Evolutionary conservation across 2,113 vertebrate species (phyloP).

Genomic region (Scalopus aquaticus): DNA sequence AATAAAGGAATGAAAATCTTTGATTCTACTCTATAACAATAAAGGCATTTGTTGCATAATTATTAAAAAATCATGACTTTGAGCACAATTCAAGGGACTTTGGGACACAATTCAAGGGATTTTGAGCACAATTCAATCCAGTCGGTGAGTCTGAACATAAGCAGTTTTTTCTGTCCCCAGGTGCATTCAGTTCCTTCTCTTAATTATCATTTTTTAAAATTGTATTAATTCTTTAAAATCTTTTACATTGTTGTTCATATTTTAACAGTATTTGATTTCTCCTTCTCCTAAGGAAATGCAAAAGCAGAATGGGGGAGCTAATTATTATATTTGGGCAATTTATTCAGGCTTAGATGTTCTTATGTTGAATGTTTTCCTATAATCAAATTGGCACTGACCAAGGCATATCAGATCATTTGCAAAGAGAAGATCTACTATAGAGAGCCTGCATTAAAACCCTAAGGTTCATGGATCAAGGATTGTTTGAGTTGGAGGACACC

Average conservation of each 20-base stretch:
- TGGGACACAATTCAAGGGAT: neutral
- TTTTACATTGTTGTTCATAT: too few relatives aligned
- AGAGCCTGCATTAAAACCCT: neutral
- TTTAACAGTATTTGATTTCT: too few relatives aligned
- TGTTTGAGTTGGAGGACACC: neutral
- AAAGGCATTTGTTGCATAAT: neutral
- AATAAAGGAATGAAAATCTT: neutral
- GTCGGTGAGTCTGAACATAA: neutral
- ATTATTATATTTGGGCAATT: neutral
- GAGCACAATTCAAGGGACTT: neutral
- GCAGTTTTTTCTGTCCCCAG: neutral
- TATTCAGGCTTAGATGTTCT: neutral
- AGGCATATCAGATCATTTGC: neutral
- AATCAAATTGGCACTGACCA: neutral
- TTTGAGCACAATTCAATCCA: too few relatives aligned
- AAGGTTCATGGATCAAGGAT: neutral
- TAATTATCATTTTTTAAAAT: neutral
- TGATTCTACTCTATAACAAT: neutral
- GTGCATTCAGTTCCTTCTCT: neutral
- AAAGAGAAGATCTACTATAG: neutral
- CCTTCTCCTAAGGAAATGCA: neutral
- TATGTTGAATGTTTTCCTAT: neutral
- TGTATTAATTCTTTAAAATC: too few relatives aligned
- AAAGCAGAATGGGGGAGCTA: neutral
- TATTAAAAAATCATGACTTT: slow-evolving; percentile 5